Percentiles rank a stretch among this genome's conserved stretches.
phyloP scores from a whole-genome alignment of 2,113 vertebrate genomes.

The Scatophagus argus region DNA sequence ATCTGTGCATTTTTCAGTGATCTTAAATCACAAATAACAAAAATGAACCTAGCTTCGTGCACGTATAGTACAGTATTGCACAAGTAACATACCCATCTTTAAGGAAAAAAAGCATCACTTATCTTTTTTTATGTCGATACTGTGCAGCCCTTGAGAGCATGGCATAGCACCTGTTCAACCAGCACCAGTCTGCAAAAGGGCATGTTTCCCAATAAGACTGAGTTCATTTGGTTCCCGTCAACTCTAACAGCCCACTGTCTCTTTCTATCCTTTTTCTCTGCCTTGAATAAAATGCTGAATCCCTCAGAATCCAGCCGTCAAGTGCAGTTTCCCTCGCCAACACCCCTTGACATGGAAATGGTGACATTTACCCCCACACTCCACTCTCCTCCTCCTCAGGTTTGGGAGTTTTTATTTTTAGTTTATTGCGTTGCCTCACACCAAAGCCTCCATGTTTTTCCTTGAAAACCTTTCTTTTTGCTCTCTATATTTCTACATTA shows the following conservation, averaged over 20 bases:
- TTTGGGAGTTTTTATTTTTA: constrained; percentile 80
- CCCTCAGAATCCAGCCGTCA: constrained; percentile 76
- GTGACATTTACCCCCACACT: constrained; percentile 71
- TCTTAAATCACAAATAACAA: neutral
- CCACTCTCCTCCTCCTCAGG: constrained; percentile 63
- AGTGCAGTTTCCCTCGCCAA: constrained; percentile 71
- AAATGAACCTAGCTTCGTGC: neutral
- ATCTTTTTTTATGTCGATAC: neutral
- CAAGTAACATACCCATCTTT: neutral
- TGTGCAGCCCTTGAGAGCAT: constrained; percentile 18
- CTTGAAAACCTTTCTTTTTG: constrained; percentile 83
- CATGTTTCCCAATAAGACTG: constrained; percentile 57
- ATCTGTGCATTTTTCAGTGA: constrained; percentile 21
- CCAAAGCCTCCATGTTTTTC: constrained; percentile 79
- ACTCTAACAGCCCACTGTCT: constrained; percentile 31
- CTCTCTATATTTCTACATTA: constrained; percentile 83
- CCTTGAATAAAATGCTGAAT: constrained; percentile 78
- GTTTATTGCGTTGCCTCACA: constrained; percentile 80
- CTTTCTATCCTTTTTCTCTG: constrained; percentile 31
- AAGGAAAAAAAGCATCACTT: neutral
- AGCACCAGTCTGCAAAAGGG: constrained; percentile 50
- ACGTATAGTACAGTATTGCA: neutral
- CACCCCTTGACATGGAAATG: constrained; percentile 70
- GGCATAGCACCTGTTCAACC: constrained; percentile 13
- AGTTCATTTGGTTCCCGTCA: constrained; percentile 40